These are phyloP conservation scores for Dolichoris vasculosae DNA, from an alignment of 1,140 invertebrate genomes.

Conservation along the genomic window DNA sequence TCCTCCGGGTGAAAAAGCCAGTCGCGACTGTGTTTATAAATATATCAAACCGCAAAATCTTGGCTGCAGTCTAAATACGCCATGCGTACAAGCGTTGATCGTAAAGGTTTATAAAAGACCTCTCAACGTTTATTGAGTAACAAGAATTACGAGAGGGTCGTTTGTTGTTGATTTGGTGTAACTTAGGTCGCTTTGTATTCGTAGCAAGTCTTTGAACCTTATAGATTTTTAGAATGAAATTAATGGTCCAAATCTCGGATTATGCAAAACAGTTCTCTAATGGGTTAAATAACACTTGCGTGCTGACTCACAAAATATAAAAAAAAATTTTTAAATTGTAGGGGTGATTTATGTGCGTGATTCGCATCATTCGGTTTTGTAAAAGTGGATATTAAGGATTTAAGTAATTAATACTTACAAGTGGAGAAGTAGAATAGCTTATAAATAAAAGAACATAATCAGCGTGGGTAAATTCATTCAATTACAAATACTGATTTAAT, in stretches of 20 bases:
- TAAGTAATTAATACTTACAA: neutral
- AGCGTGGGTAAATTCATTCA: no score
- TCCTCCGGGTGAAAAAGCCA: slow-evolving; percentile 8
- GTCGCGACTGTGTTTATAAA: slow-evolving; percentile 53
- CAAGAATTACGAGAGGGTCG: neutral
- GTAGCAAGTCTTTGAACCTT: no score
- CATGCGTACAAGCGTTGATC: slow-evolving; percentile 38
- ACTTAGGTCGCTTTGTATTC: no score
- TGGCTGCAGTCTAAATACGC: slow-evolving; percentile 56
- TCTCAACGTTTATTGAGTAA: neutral
- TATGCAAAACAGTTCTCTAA: no score
- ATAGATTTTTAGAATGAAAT: no score
- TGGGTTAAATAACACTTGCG: no score
- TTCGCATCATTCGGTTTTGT: neutral
- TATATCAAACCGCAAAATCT: slow-evolving; percentile 55
- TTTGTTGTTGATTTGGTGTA: no score
- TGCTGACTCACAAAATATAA: no score
- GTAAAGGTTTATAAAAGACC: slow-evolving; percentile 17
- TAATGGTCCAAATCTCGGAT: no score
- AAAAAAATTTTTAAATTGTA: neutral
- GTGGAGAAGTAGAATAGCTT: neutral
- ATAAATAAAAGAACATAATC: neutral
- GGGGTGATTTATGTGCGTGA: neutral
- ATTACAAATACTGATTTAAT: no score
- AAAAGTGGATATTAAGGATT: neutral